Base-by-base conservation (phyloP, 1,140 invertebrate species). In the Drosophila erecta region DNA sequence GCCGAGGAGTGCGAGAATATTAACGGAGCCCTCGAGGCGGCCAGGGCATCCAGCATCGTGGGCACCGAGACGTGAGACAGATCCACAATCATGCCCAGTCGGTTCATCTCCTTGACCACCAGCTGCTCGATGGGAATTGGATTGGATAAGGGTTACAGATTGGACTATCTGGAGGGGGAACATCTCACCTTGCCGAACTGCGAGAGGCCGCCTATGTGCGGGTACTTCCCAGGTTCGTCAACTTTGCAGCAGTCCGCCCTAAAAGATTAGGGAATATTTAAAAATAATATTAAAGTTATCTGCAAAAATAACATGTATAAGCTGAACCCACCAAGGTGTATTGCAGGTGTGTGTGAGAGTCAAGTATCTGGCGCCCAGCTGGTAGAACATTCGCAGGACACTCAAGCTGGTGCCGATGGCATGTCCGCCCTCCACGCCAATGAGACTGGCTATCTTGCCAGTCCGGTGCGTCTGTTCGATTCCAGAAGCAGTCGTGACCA, bases 1-100 rank as follows among this genome's bases (percentile, higher is more conserved):
- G 96, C 97, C 11, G 96, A 96, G 3, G 96, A 97, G 92, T 98
- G 97, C 70, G 96, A 97, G 93, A 97, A 98, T 80, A 98, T 97
- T 61, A 98, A 95, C 1, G 97, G 97, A 0, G 97, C 96, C 77
- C 94, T 94, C 1, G 96, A 95, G 10, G 95, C 92, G 8, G 93
- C 93, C 79, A 98, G 94, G 2, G 96, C 96, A 69, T 96, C 96
- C 37, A 95, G 91, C 95, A 97, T 98, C 1, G 95, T 98, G 90
- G 94, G 95, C 83, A 94, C 95, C 54, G 96, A 96, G 14, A 97
- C 96, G 92, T 98, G 97, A 5, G 96, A 97, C 71, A 98, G 93
- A 93, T 98, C 97, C 37, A 98, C 95, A 93, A 98, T 93, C 97
- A 98, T 98, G n/a, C 97, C 97, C 43, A 97, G 93, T 37, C 96